A percentile compares a stretch with the other conserved stretches of the same genome.
phyloP scores from a whole-genome alignment of 2,113 vertebrate species.

The Mobula birostris region DNA sequence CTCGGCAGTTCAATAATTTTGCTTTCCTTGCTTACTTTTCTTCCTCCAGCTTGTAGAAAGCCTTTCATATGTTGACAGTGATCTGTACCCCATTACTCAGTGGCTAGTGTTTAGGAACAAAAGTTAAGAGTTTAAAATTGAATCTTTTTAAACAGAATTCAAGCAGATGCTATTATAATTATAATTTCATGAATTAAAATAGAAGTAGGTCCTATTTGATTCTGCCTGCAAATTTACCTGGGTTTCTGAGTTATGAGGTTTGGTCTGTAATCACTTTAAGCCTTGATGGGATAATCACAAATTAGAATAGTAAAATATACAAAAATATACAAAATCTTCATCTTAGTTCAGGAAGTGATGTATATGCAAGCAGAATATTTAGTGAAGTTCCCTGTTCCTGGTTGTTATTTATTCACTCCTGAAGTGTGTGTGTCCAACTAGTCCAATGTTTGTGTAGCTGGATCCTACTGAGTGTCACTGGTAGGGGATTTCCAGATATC shows the following conservation, averaged over 20 bases:
- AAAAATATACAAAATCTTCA: neutral
- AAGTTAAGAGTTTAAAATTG: constrained; percentile 1
- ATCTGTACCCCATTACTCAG: constrained; percentile 32
- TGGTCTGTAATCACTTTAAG: neutral
- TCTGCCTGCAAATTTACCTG: neutral
- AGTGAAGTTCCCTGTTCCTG: neutral
- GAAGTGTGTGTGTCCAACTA: too few species aligned
- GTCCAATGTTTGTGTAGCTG: neutral
- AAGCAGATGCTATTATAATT: too few species aligned
- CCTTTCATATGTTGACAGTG: constrained; percentile 66
- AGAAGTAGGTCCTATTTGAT: neutral
- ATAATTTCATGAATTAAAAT: neutral
- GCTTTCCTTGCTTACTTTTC: constrained; percentile 46
- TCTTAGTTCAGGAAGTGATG: neutral
- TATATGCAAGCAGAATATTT: neutral
- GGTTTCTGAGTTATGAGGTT: neutral
- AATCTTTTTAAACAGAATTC: neutral
- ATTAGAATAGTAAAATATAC: neutral
- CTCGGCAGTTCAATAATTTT: constrained; percentile 44
- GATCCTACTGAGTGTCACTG: neutral
- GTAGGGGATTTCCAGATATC: neutral
- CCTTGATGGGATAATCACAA: neutral
- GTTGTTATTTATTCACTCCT: neutral
- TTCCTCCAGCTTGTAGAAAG: constrained; percentile 40
- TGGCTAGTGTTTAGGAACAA: neutral